Percentiles rank a stretch among this genome's conserved stretches.
phyloP scores from a whole-genome alignment of 2,113 vertebrate species.

The Caranx ignobilis region DNA sequence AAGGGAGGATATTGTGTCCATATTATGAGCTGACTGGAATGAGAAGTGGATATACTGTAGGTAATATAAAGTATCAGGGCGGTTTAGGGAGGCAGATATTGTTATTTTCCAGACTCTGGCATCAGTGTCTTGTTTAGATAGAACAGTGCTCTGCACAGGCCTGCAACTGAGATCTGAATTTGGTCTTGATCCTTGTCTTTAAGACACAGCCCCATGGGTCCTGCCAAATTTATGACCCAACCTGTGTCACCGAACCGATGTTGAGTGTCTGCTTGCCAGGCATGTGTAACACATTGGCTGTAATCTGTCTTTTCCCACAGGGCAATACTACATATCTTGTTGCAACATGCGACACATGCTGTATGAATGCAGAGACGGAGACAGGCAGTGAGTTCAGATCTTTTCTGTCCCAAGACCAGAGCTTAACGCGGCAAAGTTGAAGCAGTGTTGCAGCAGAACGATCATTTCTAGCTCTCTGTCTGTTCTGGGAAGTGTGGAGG shows the following conservation, averaged over 20 bases:
- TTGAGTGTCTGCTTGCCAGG: background rate
- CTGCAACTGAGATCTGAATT: background rate
- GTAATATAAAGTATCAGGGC: background rate
- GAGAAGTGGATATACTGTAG: constrained; percentile 4
- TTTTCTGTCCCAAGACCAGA: background rate
- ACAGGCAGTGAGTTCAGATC: background rate
- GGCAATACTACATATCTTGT: background rate
- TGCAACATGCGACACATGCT: background rate
- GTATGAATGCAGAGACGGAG: background rate
- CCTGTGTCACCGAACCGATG: background rate
- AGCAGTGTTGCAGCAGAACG: background rate
- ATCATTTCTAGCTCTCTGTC: background rate
- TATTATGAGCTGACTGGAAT: constrained; percentile 11
- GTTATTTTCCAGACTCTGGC: too few species aligned
- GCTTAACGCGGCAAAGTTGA: background rate
- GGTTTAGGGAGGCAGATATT: background rate
- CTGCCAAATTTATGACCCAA: too few species aligned
- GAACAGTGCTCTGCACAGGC: too few species aligned
- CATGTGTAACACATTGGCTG: constrained; percentile 2
- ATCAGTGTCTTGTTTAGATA: background rate
- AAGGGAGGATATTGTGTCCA: constrained; percentile 47
- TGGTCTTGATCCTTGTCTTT: background rate
- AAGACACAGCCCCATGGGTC: too few species aligned
- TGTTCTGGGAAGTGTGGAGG: background rate
- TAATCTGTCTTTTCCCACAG: too few species aligned